phyloP scores from a whole-genome alignment of 2,888 invertebrate species.

The Tenodera sinensis region DNA sequence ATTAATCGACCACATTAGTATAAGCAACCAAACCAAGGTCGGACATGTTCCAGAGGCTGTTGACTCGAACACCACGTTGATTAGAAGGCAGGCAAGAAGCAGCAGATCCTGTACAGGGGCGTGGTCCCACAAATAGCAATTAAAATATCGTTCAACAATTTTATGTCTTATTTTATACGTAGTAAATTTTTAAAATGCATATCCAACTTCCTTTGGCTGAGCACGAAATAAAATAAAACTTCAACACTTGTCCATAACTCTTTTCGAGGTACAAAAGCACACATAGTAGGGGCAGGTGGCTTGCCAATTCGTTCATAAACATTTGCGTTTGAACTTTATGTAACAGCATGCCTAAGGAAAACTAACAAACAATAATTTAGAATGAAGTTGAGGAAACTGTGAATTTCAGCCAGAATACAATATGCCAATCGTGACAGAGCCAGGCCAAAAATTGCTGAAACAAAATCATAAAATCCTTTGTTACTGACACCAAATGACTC shows the following conservation, averaged over 20 bases:
- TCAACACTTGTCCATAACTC: neutral
- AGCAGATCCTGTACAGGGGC: neutral
- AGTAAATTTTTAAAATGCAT: neutral
- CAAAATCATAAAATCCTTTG: too few relatives aligned
- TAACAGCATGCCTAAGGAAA: too few relatives aligned
- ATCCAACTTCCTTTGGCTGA: neutral
- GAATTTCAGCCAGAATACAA: too few relatives aligned
- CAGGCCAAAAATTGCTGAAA: too few relatives aligned
- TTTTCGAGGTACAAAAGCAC: neutral
- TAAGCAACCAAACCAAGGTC: neutral
- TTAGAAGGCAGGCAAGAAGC: neutral
- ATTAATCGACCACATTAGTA: neutral
- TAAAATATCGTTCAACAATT: conserved; percentile 16
- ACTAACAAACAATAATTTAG: too few relatives aligned
- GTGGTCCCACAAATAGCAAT: neutral
- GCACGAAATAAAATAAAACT: neutral
- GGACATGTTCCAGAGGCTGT: conserved; percentile 2
- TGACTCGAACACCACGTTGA: neutral
- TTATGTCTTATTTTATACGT: conserved; percentile 9
- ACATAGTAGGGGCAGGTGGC: neutral
- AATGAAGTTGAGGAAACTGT: too few relatives aligned
- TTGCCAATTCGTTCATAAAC: neutral
- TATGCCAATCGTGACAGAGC: too few relatives aligned
- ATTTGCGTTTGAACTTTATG: too few relatives aligned
- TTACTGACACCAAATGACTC: too few relatives aligned